Percentiles rank a stretch among this genome's conserved stretches.
Conservation (phyloP, 2,797 vertebrate genomes). For the Lutjanus argentimaculatus region DNA sequence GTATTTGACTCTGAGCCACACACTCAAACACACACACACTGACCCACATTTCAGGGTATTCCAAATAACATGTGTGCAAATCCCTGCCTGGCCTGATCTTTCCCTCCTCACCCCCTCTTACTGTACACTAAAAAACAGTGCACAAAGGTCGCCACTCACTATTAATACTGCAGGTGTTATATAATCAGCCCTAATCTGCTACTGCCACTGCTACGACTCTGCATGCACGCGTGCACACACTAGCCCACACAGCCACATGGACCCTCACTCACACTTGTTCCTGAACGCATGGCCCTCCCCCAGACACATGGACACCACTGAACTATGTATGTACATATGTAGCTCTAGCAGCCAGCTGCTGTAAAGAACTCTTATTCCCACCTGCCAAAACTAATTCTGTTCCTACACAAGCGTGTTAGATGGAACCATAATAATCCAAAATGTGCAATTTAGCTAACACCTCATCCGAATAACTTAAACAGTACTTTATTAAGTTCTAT, state of each 20-base stretch:
- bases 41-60: conserved; percentile 71
- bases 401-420: neutral
- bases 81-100: conserved; percentile 58
- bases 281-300: conserved; percentile 34
- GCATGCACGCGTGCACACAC: conserved; percentile 43
- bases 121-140: conserved; percentile 37
- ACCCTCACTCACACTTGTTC: conserved; percentile 57
- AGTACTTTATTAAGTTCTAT: neutral
- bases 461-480: neutral
- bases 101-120: conserved; percentile 23
- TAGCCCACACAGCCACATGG: conserved; percentile 47
- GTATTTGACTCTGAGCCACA: conserved; percentile 26
- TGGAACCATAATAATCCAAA: neutral
- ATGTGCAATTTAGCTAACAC: neutral
- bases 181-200: conserved; percentile 71
- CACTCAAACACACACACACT: conserved; percentile 36
- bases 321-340: conserved; percentile 47
- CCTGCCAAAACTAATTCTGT: conserved; percentile 2
- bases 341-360: conserved; percentile 42
- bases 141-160: conserved; percentile 55
- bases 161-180: conserved; percentile 62
- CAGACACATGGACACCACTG: conserved; percentile 53
- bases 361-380: conserved; percentile 25
- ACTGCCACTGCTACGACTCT: conserved; percentile 32
- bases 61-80: conserved; percentile 55